phyloP scores from a whole-genome alignment of 1,140 invertebrate genomes.

The Neuroterus valhalla region DNA sequence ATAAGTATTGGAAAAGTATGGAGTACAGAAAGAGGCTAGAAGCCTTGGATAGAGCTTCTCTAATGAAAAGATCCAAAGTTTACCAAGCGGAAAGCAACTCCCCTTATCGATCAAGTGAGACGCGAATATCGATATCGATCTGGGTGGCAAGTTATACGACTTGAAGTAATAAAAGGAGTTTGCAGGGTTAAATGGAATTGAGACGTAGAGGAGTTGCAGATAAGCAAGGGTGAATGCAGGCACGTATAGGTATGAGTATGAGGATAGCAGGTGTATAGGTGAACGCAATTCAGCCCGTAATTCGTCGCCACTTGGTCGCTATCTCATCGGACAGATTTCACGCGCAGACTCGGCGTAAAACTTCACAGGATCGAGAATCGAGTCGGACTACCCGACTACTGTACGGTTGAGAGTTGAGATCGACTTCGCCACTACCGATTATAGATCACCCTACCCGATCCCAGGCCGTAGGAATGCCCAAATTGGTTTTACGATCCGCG shows the following conservation, averaged over 20 bases:
- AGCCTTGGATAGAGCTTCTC: too few species aligned
- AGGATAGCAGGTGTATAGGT: slow-evolving; percentile 28
- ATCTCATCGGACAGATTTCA: slow-evolving; percentile 38
- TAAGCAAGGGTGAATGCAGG: slow-evolving; percentile 34
- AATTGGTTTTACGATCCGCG: slow-evolving; percentile 60
- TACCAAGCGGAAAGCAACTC: neutral
- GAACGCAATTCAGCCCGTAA: slow-evolving; percentile 17
- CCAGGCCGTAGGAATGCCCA: slow-evolving; percentile 55
- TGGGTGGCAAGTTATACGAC: slow-evolving; percentile 32
- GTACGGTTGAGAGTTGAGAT: slow-evolving; percentile 31
- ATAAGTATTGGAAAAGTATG: too few species aligned
- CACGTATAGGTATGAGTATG: slow-evolving; percentile 16
- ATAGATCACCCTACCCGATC: slow-evolving; percentile 53
- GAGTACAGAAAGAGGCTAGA: too few species aligned
- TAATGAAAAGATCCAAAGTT: slow-evolving; percentile 16
- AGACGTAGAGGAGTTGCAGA: slow-evolving; percentile 51
- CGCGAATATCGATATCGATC: slow-evolving; percentile 37
- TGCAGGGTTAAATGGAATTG: slow-evolving; percentile 44
- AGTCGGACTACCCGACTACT: slow-evolving; percentile 44
- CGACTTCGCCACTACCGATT: slow-evolving; percentile 45
- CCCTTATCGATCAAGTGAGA: slow-evolving; percentile 32
- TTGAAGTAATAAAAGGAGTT: slow-evolving; percentile 47
- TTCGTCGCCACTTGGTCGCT: slow-evolving; percentile 28
- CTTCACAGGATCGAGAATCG: slow-evolving; percentile 45
- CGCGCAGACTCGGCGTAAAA: slow-evolving; percentile 43